Percentiles rank a stretch among this genome's conserved stretches.
Evolutionary conservation across 2,113 vertebrate genomes (phyloP).

Genomic region (Eclectus roratus): DNA sequence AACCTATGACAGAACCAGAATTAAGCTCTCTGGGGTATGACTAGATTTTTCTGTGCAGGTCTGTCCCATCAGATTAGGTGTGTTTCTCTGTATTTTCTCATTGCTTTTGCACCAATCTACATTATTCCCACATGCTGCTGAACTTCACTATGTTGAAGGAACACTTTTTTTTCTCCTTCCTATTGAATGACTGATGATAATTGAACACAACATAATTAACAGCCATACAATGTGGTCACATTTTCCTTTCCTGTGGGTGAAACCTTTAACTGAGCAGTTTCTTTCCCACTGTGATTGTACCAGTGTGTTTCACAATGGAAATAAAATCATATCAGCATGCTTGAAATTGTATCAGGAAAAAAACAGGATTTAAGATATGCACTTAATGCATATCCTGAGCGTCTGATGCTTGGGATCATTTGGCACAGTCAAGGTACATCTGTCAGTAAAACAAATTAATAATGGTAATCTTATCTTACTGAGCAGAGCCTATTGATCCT

Average conservation of each 20-base stretch:
- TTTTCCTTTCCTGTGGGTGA: slow-evolving; percentile 56
- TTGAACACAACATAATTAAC: slow-evolving; percentile 48
- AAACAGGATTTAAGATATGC: slow-evolving; percentile 38
- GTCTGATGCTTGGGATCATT: slow-evolving; percentile 48
- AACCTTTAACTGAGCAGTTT: slow-evolving; percentile 5
- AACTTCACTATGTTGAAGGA: neutral
- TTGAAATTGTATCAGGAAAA: slow-evolving; percentile 42
- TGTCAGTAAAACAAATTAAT: slow-evolving; percentile 77
- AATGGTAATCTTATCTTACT: slow-evolving; percentile 74
- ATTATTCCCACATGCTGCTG: slow-evolving; percentile 41
- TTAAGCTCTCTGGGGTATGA: neutral
- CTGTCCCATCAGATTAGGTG: slow-evolving; percentile 54
- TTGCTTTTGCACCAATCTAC: neutral
- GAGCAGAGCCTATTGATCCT: slow-evolving; percentile 67
- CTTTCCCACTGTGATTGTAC: slow-evolving; percentile 52
- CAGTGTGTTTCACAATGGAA: slow-evolving; percentile 42
- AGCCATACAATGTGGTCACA: neutral
- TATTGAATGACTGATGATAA: slow-evolving; percentile 40
- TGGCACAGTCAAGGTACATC: slow-evolving; percentile 60
- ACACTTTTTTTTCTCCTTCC: neutral
- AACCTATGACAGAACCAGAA: neutral
- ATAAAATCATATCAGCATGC: neutral
- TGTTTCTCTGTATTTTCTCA: slow-evolving; percentile 12
- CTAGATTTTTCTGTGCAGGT: slow-evolving; percentile 14
- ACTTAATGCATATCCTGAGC: slow-evolving; percentile 46